Conservation (phyloP, 2,888 invertebrate genomes). For the Chrysopilus asiliformis region DNA sequence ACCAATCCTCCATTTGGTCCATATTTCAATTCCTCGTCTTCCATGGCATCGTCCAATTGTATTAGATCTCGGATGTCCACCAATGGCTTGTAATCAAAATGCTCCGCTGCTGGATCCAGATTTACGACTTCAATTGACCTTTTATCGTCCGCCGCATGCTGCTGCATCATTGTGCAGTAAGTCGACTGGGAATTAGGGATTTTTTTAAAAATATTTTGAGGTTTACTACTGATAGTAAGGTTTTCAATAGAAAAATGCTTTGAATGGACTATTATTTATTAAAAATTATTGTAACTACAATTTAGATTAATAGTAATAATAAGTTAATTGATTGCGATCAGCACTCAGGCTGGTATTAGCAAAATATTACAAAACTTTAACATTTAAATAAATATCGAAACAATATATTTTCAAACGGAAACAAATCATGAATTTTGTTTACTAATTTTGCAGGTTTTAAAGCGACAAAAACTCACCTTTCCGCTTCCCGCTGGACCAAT, state of each 20-base stretch:
- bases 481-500: slow-evolving; percentile 97
- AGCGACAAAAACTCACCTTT: slow-evolving; percentile 49
- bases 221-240: neutral
- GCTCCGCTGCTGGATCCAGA: slow-evolving; percentile 95
- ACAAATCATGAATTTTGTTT: neutral
- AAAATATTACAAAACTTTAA: too few relatives aligned
- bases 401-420: too few relatives aligned
- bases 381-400: too few relatives aligned
- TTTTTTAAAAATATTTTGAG: neutral
- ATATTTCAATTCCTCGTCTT: slow-evolving; percentile 82
- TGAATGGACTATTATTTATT: too few relatives aligned
- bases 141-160: slow-evolving; percentile 64
- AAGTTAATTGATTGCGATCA: too few relatives aligned
- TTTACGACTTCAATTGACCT: slow-evolving; percentile 80
- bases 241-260: neutral
- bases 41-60: slow-evolving; percentile 92
- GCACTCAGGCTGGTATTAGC: too few relatives aligned
- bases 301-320: slow-evolving; percentile 12
- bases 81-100: slow-evolving; percentile 80
- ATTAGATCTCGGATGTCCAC: slow-evolving; percentile 82
- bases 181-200: slow-evolving; percentile 55
- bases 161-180: slow-evolving; percentile 78
- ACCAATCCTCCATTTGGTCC: slow-evolving; percentile 96
- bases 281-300: too few relatives aligned
- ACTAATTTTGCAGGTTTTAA: neutral